Base-by-base conservation (phyloP, 2,888 invertebrate genomes). In the Amaurobius ferox region DNA sequence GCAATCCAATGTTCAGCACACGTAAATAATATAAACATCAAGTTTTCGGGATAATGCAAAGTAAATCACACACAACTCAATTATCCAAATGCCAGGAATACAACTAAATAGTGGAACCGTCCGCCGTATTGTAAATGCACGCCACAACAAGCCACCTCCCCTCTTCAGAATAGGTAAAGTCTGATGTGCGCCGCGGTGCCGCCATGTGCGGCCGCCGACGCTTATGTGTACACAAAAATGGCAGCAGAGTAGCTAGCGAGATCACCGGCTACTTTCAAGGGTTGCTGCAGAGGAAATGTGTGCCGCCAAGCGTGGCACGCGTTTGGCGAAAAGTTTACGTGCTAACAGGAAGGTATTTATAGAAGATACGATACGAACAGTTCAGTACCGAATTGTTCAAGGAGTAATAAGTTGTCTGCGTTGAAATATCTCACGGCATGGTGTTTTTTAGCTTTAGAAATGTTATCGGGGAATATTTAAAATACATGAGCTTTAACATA, bases 231-330 rank as follows among this genome's bases (percentile, higher is more conserved):
- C 61, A 81, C 74, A 73, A 80, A 81, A 81, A 81, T 81, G 80
- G 73, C 74, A 74, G 79, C 73, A 73, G 67, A 73, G 73, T 80
- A 80, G 72, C 72, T 44, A 70, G 62, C 19, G 68, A 62, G 74
- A 55, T 55, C 55, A 73, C 80, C 80, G 80, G 80, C 80, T 81
- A 81, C 80, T 81, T 81, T 70, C n/a, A 74, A 81, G 80, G 80
- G 73, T 70, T 81, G 39, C 80, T 72, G 62, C 68, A 74, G 7
- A 26, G 29, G 61, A 81, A 44, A 16, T 28, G 29, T 30, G 23
- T 29, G 62, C 40, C 80, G 80, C 80, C 79, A 79, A 79, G 71
- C 44, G 62, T 79, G 71, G 71, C 71, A 71, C 48, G 30, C 16
- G 77, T 26, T 55, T 35, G 77, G 68, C 39, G 74, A 74, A 28